Evolutionary conservation across 2,888 invertebrate species (phyloP).

Genomic region (Dastarcus helophoroides): DNA sequence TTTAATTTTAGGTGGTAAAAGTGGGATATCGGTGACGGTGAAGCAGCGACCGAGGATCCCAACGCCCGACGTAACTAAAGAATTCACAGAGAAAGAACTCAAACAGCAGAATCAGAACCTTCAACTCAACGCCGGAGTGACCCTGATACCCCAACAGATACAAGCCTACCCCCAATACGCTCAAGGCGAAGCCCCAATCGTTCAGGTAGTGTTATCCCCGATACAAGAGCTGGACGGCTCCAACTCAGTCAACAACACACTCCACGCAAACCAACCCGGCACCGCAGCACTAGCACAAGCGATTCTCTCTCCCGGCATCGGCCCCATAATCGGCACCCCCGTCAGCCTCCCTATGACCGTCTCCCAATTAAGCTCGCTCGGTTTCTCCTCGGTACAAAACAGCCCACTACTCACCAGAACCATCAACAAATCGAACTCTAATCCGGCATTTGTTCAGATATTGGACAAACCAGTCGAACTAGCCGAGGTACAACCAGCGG

Average conservation of each 20-base stretch:
- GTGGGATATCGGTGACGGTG: constrained; percentile 55
- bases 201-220: constrained; percentile 64
- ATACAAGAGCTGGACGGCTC: constrained; percentile 75
- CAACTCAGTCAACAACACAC: constrained; percentile 56
- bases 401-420: constrained; percentile 34
- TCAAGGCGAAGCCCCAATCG: constrained; percentile 57
- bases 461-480: constrained; percentile 22
- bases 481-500: constrained; percentile 28
- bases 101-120: constrained; percentile 30
- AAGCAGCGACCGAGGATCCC: constrained; percentile 80
- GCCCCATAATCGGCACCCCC: constrained; percentile 38
- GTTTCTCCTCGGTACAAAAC: constrained; percentile 38
- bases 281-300: constrained; percentile 72
- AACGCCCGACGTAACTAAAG: constrained; percentile 78
- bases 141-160: constrained; percentile 55
- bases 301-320: constrained; percentile 52
- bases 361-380: constrained; percentile 46
- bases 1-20: constrained; percentile 26
- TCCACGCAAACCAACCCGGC: constrained; percentile 58
- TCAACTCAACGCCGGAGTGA: constrained; percentile 40
- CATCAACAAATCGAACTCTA: constrained; percentile 19
- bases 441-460: constrained; percentile 21
- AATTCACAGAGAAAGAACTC: constrained; percentile 57
- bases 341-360: constrained; percentile 48
- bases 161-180: constrained; percentile 34